These are phyloP conservation scores for Drosophila pseudotalamancana DNA, from an alignment of 2,888 invertebrate species.

Conservation along the genomic window DNA sequence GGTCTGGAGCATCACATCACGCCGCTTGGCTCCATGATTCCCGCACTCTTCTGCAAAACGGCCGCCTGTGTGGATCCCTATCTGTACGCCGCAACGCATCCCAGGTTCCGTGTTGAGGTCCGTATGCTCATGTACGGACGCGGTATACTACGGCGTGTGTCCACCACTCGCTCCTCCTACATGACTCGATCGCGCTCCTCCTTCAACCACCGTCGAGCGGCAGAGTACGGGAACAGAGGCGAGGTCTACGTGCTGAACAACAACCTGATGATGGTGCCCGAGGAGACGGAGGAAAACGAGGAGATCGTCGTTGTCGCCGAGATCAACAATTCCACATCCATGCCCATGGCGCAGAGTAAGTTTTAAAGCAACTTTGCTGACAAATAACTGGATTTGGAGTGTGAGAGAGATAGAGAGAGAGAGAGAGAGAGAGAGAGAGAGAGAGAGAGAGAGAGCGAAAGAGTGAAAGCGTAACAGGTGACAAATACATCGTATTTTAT, in stretches of 20 bases:
- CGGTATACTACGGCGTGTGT: slow-evolving; percentile 62
- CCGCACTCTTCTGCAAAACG: slow-evolving; percentile 91
- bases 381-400: no score
- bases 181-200: slow-evolving; percentile 75
- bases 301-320: slow-evolving; percentile 65
- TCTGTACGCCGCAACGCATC: slow-evolving; percentile 92
- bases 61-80: slow-evolving; percentile 93
- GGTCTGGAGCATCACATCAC: slow-evolving; percentile 88
- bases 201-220: slow-evolving; percentile 67
- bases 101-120: slow-evolving; percentile 88
- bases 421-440: not conserved
- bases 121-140: slow-evolving; percentile 76
- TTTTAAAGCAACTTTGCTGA: slow-evolving; percentile 45
- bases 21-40: slow-evolving; percentile 90
- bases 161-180: slow-evolving; percentile 81
- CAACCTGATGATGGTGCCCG: slow-evolving; percentile 73
- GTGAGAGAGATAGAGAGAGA: not conserved
- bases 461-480: no score
- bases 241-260: slow-evolving; percentile 60
- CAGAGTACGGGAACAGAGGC: slow-evolving; percentile 45
- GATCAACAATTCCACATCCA: slow-evolving; percentile 52
- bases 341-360: slow-evolving; percentile 67
- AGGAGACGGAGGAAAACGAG: slow-evolving; percentile 77
- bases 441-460: not conserved
- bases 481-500: no score